Evolutionary conservation across 2,888 invertebrate species (phyloP), one percentile per base, ranked within the genome.

Genomic region (Lasioglossum pauxillum): DNA sequence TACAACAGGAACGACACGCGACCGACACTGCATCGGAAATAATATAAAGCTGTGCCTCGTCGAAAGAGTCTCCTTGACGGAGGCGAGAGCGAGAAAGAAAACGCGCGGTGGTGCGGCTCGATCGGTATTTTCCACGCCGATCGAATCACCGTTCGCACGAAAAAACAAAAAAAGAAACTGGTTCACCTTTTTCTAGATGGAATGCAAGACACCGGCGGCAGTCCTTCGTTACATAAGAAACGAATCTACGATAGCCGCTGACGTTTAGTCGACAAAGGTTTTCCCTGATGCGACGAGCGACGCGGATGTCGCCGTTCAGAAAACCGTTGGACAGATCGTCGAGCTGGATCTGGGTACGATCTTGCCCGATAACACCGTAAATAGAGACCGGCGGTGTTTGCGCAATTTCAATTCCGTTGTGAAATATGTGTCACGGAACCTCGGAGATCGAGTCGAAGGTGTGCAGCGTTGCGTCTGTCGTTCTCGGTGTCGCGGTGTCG

Each of bases 361-460:
- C 49, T 49, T 49, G 23, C 8, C 23, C 49, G 49, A 49, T 49
- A 49, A 8, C 49, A 8, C 49, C 49, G 8, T 49, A 31, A 64
- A 31, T 7, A 31, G 64, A 31, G 64, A 31, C 64, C 64, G 64
- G 7, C 19, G 1, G 53, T 8, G 46, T 79, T 67, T 57, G 23
- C 16, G 73, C 53, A 76, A 85, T 84, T 38, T 49, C 75, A 57
- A 76, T 35, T 74, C 53, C 46, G 23, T 84, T 74, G 79, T 8
- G 84, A 83, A 84, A 85, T 76, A 67, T 53, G 27, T 80, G 80
- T 79, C 76, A 49, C 49, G 73, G 67, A 64, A 60, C 35, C 44
- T 64, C 35, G 27, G 75, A 27, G 53, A 76, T 27, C 57, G 35
- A 14, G 53, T 53, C 23, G 57, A 57, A 57, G 57, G 57, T 57